Percentiles rank a stretch among this genome's conserved stretches.
These are phyloP conservation scores for Lynx canadensis DNA, from an alignment of 2,113 vertebrate species.

Conservation along the genomic window DNA sequence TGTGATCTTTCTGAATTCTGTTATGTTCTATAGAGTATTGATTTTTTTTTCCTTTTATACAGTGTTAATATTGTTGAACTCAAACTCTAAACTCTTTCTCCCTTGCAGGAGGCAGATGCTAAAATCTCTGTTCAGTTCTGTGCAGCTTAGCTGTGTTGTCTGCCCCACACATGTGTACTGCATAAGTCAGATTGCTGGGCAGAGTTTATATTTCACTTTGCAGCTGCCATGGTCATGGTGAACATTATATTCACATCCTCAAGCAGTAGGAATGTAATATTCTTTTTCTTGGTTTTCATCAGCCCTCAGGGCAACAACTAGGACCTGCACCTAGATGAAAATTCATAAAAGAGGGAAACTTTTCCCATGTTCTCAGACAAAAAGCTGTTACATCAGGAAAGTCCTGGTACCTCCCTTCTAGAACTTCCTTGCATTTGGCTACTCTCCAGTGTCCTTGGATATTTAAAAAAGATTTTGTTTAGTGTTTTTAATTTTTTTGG, in stretches of 20 bases:
- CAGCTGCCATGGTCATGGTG: not conserved
- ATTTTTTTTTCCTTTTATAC: not conserved
- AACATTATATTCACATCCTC: not conserved
- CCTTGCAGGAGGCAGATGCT: not conserved
- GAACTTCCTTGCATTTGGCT: not conserved
- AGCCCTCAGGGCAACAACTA: not conserved
- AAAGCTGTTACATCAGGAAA: not conserved
- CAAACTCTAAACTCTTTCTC: not conserved
- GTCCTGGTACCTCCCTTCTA: not conserved
- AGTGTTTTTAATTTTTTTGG: not conserved
- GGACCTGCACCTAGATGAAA: not conserved
- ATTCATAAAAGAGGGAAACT: not conserved
- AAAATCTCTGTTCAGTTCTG: not conserved
- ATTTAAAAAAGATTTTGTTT: not conserved
- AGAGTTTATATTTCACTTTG: not conserved
- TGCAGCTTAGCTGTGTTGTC: not conserved
- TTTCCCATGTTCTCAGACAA: not conserved
- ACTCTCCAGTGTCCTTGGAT: not conserved
- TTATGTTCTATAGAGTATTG: not conserved
- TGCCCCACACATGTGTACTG: not conserved
- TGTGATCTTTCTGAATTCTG: not conserved
- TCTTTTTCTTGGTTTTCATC: not conserved
- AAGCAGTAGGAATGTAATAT: not conserved
- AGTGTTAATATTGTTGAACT: not conserved
- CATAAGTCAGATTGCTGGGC: not conserved